phyloP scores from a whole-genome alignment of 2,797 vertebrate species.

The Sorex maritimensis region DNA sequence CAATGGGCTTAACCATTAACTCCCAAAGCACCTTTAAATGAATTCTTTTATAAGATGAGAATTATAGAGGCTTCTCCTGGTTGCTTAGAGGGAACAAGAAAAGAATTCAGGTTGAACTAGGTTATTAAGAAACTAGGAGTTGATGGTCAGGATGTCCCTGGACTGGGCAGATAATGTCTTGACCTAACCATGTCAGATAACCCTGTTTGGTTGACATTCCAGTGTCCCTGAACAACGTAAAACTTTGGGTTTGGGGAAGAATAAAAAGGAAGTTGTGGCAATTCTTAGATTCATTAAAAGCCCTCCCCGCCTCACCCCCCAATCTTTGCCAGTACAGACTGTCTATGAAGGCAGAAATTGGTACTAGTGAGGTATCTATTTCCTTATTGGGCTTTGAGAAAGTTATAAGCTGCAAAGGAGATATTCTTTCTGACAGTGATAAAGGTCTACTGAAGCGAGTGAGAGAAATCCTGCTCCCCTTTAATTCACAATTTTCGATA shows the following conservation, averaged over 20 bases:
- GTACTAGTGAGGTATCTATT: background rate
- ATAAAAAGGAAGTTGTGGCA: background rate
- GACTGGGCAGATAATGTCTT: conserved; percentile 9
- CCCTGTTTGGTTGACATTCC: conserved; percentile 5
- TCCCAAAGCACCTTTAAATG: conserved; percentile 91
- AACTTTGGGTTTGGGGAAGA: background rate
- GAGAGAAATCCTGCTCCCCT: background rate
- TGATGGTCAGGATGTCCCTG: conserved; percentile 50
- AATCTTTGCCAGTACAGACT: background rate
- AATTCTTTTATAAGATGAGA: conserved; percentile 89
- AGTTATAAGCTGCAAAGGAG: background rate
- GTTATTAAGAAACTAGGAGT: background rate
- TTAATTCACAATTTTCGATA: background rate
- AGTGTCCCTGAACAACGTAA: background rate
- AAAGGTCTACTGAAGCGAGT: background rate
- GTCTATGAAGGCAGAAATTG: background rate
- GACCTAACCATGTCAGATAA: background rate
- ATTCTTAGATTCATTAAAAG: background rate
- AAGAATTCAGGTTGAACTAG: conserved; percentile 35
- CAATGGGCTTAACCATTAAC: conserved; percentile 97
- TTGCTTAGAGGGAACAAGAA: conserved; percentile 47
- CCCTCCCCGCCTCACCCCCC: background rate
- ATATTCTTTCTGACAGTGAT: conserved; percentile 6
- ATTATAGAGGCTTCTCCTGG: conserved; percentile 81
- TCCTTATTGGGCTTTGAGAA: background rate